Base-by-base conservation (phyloP, 2,888 invertebrate genomes). In the Pseudococcus viburni region DNA sequence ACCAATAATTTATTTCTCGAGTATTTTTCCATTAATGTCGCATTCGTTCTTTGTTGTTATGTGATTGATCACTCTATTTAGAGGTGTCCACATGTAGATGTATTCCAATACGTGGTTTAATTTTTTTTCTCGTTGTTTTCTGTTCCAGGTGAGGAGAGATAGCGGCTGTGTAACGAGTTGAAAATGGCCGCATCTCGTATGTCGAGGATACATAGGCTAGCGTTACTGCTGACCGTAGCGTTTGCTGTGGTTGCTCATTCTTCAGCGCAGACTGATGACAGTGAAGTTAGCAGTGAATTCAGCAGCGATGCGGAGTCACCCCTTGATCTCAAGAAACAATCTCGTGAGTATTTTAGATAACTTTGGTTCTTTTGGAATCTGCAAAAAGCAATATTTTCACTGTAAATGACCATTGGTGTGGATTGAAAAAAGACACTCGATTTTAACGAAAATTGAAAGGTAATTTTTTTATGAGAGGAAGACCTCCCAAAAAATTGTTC, bases 171-270 rank as follows among this genome's bases (percentile, higher is more conserved):
- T 59, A 83, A 83, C 80, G 80, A 46, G 33, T 83, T 46, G 39
- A 46, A 88, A 55, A 88, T 88, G 88, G 88, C 88, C 19, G 88
- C 88, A n/a, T 88, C 88, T 51, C 88, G 88, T 59, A 88, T 88
- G 88, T 88, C 88, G 88, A 88, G 88, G 59, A 88, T 48, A 88
- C 48, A 80, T 33, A 80, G 83, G 80, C 39, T 80, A 22, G 59
- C 83, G 88, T 39, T 83, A 39, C 33, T 87, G 77, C 19, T 85
- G 42, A 22, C 46, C 42, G 80, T 77, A 19, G 77, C 85, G 12
- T 85, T 39, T 33, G 85, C 48, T 48, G 42, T 73, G 33, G 33
- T 64, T 19, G 39, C 64, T 19, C 26, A 48, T 2, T 48, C 48
- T 12, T 73, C 51, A 55, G 64, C 33, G 4, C 86, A 59, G 68